These are phyloP conservation scores for Piscicola geometra DNA, from an alignment of 2,888 invertebrate genomes.

Conservation along the genomic window DNA sequence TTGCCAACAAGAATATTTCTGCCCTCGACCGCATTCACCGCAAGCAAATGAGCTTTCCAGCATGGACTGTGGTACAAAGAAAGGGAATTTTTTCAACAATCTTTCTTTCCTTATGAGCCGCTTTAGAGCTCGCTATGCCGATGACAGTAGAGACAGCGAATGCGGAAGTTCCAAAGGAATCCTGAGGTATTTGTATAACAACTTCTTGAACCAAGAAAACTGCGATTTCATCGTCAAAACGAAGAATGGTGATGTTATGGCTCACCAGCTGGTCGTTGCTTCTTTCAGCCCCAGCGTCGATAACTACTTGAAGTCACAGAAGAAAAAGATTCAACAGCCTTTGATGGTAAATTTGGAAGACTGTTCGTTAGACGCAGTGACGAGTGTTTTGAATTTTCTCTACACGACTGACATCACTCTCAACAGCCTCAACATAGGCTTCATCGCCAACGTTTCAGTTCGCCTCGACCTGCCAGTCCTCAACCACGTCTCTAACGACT, in stretches of 20 bases:
- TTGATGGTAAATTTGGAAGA: slow-evolving; percentile 33
- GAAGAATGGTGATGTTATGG: slow-evolving; percentile 30
- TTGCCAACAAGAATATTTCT: too few relatives aligned
- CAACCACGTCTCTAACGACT: slow-evolving; percentile 32
- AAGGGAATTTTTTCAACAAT: neutral
- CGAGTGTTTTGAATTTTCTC: slow-evolving; percentile 34
- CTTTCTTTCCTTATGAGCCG: slow-evolving; percentile 1
- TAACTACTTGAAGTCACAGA: slow-evolving; percentile 19
- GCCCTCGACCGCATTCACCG: too few relatives aligned
- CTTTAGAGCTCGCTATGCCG: neutral
- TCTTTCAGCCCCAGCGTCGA: slow-evolving; percentile 36
- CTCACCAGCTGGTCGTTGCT: slow-evolving; percentile 32
- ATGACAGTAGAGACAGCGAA: neutral
- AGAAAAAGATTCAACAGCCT: slow-evolving; percentile 24
- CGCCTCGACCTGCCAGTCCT: slow-evolving; percentile 35
- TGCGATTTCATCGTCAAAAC: slow-evolving; percentile 35
- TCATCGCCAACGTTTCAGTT: slow-evolving; percentile 30
- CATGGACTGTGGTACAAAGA: neutral
- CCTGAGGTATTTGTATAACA: slow-evolving; percentile 25
- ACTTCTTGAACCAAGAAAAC: slow-evolving; percentile 33
- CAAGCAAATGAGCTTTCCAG: too few relatives aligned
- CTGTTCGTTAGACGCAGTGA: slow-evolving; percentile 28
- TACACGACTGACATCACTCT: slow-evolving; percentile 37
- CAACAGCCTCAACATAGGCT: slow-evolving; percentile 35
- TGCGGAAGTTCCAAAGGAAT: slow-evolving; percentile 16